phyloP scores from a whole-genome alignment of 2,888 invertebrate species.

The Pachycephus smyrnensis region DNA sequence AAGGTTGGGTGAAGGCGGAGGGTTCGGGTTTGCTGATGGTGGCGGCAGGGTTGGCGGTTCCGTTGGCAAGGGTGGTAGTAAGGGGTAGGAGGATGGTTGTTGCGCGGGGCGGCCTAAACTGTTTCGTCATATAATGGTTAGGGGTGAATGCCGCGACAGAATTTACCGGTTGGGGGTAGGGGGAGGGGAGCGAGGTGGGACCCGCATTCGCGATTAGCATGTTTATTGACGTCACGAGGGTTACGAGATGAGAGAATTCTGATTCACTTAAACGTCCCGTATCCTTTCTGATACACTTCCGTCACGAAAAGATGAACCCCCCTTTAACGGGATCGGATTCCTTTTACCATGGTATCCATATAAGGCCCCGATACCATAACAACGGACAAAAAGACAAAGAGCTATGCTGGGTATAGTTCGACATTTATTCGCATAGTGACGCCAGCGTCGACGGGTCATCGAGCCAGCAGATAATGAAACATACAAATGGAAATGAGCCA shows the following conservation, averaged over 20 bases:
- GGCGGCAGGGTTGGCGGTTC: conserved; percentile 9
- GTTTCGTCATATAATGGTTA: conserved; percentile 20
- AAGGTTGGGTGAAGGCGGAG: background rate
- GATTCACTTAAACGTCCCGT: background rate
- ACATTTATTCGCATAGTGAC: background rate
- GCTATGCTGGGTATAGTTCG: background rate
- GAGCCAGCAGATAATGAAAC: conserved; percentile 54
- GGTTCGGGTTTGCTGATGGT: background rate
- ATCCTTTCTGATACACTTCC: background rate
- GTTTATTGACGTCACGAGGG: conserved; percentile 20
- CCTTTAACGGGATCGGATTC: background rate
- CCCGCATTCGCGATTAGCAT: conserved; percentile 22
- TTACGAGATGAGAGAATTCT: background rate
- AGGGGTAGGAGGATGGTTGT: background rate
- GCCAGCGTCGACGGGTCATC: conserved; percentile 49
- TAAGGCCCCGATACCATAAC: background rate
- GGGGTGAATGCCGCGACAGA: conserved; percentile 15
- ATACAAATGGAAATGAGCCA: conserved; percentile 57
- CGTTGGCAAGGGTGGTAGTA: background rate
- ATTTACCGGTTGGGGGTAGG: conserved; percentile 2
- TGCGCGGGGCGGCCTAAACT: conserved; percentile 10
- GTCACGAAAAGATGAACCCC: background rate
- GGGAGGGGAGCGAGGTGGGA: conserved; percentile 7
- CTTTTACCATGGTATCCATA: background rate
- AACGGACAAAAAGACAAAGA: background rate